These are phyloP conservation scores for Norana najaformis DNA, from an alignment of 2,888 invertebrate species.

Conservation along the genomic window DNA sequence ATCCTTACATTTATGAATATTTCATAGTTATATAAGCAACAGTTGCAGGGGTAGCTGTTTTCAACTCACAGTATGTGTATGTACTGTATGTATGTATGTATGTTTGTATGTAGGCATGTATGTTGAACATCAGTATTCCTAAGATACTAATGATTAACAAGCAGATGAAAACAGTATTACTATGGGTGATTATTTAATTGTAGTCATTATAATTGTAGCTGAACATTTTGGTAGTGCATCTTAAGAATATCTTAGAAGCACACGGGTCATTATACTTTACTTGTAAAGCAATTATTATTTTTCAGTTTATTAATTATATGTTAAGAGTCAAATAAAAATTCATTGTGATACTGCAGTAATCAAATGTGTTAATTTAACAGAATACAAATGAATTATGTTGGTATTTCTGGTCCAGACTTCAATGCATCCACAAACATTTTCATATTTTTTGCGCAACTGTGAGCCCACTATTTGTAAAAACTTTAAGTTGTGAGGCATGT, in stretches of 20 bases:
- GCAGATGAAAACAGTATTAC: not conserved
- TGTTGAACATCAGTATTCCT: not conserved
- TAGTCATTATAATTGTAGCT: not conserved
- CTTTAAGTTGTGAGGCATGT: not conserved
- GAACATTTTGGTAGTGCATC: not conserved
- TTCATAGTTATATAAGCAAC: too few species aligned
- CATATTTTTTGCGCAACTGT: too few species aligned
- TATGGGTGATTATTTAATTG: not conserved
- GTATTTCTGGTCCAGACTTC: too few species aligned
- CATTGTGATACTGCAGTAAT: not conserved
- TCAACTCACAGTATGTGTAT: too few species aligned
- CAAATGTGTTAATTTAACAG: not conserved
- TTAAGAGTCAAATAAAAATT: not conserved
- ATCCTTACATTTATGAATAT: too few species aligned
- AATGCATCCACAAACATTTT: too few species aligned
- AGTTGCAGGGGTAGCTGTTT: too few species aligned
- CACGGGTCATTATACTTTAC: too few species aligned
- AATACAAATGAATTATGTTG: not conserved
- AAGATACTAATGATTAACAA: not conserved
- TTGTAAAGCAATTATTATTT: not conserved
- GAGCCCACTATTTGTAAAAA: not conserved
- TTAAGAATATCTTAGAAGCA: not conserved
- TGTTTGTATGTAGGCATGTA: not conserved
- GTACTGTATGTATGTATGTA: not conserved
- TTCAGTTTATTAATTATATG: not conserved